Base-by-base conservation (phyloP, 2,113 vertebrate species). In the Tympanuchus pallidicinctus region DNA sequence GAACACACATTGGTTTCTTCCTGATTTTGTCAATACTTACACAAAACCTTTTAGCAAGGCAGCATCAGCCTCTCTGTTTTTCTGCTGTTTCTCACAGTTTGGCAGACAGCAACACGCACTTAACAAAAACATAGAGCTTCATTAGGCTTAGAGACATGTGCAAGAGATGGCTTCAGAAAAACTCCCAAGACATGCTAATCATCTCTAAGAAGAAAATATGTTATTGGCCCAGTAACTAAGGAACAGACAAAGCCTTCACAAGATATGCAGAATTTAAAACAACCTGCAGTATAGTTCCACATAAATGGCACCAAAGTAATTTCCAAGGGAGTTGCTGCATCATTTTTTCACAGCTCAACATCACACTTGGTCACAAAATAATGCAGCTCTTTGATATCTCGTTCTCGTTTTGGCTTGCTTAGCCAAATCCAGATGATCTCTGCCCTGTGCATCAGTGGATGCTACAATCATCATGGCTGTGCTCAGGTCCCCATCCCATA, bases 81-180 rank as follows among this genome's bases (percentile, higher is more conserved):
- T 85, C 2, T 2, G 76, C 89, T 95, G 72, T 77, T 96, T 95
- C 94, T 93, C 88, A 82, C 93, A 93, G 88, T 88, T 88, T 95
- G 80, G 69, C 57, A 93, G 88, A 77, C 21, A 95, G 76, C 52
- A 88, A 63, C 13, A 50, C 52, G 52, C 1, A 0, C 27, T 88
- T 74, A 84, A 75, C 57, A 94, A 64, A 87, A 94, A 77, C 52
- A 90, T 32, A 67, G 65, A 90, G 50, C 74, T 86, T 74, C 90
- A 75, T 90, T 92, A 94, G 70, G 16, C 66, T 65, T 88, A 81
- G 65, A 92, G 57, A n/a, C 80, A 92, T 30, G 36, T 92, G 57
- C 65, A 88, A 83, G 45, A 93, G 56, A 73, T 79, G 77, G 61
- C 65, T 83, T 92, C 82, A 80, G 47, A 77, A 89, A 85, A 90